Evolutionary conservation across 1,140 invertebrate genomes (phyloP), one percentile per base, ranked within the genome.

Genomic region (Adelges cooleyi): DNA sequence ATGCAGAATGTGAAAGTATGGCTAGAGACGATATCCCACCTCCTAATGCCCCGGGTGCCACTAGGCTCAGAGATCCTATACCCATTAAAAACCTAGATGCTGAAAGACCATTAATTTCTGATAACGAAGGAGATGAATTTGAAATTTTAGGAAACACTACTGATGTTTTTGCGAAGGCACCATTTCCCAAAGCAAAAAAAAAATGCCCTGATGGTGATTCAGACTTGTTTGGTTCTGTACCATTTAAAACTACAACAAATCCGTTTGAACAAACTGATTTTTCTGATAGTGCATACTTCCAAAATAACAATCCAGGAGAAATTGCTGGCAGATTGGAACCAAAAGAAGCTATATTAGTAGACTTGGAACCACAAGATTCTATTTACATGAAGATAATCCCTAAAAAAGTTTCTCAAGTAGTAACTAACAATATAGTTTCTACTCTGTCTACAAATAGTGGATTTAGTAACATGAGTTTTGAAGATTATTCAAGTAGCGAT

Each of bases 381-480:
- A 74, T 72, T 36, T 62, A 71, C 36, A 65, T 67, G 54, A 65
- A 51, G 25, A 48, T 68, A 68, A 71, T 67, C 17, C 62, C 66
- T 1, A 66, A 70, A 49, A 74, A 73, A 68, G 50, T 68, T 11
- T 59, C 50, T 33, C 74, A 73, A 68, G 67, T 67, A 40, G 20
- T 46, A 9, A 69, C 56, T 8, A 59, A 67, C 25, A 56, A 67
- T 40, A 18, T 59, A 0, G 52, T 50, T 25, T 50, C 46, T 40
- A 66, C 38, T 6, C 23, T 53, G 17, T 18, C 29, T 49, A 56
- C 62, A 68, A 48, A 25, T 36, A 59, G 52, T 53, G 85, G 85
- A 3, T 86, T 88, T 68, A 85, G 82, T 68, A 88, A 88, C 70
- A 84, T 87, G 83, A 87, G 85, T 70, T 88, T 88, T 69, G 86